These are phyloP conservation scores for Seriola quinqueradiata DNA, from an alignment of 2,113 vertebrate genomes.

Conservation along the genomic window DNA sequence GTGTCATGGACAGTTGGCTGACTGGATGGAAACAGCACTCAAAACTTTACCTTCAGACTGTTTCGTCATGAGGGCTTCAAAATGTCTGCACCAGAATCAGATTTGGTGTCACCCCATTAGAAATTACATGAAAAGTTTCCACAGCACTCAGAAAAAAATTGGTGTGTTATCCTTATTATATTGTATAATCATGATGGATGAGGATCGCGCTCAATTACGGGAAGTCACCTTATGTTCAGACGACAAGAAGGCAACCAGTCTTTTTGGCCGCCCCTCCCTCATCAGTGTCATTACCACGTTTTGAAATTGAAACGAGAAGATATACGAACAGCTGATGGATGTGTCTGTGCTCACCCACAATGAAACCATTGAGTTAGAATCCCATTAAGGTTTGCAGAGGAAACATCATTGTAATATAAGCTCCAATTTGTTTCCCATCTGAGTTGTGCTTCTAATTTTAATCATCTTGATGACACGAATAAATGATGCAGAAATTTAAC, in stretches of 20 bases:
- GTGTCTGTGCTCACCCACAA: background rate
- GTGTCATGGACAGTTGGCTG: slow-evolving; percentile 1
- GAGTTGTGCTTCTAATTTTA: background rate
- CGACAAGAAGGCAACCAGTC: background rate
- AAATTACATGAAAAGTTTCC: background rate
- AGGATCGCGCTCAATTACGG: background rate
- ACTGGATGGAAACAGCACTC: background rate
- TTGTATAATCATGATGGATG: background rate
- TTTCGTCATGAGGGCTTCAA: background rate
- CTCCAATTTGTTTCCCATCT: background rate
- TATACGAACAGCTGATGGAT: background rate
- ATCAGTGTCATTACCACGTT: background rate
- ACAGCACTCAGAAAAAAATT: background rate
- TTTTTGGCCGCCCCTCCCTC: background rate
- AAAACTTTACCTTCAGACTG: background rate
- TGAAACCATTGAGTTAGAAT: background rate
- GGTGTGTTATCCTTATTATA: background rate
- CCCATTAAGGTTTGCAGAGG: background rate
- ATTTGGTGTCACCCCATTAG: background rate
- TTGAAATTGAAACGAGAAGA: background rate
- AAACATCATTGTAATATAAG: background rate
- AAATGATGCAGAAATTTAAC: background rate
- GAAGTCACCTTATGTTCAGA: background rate
- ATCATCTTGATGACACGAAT: background rate
- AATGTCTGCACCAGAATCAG: background rate